Percentiles rank a stretch among this genome's conserved stretches.
These are phyloP conservation scores for Ctenoplectra terminalis DNA, from an alignment of 1,140 invertebrate genomes.

Conservation along the genomic window DNA sequence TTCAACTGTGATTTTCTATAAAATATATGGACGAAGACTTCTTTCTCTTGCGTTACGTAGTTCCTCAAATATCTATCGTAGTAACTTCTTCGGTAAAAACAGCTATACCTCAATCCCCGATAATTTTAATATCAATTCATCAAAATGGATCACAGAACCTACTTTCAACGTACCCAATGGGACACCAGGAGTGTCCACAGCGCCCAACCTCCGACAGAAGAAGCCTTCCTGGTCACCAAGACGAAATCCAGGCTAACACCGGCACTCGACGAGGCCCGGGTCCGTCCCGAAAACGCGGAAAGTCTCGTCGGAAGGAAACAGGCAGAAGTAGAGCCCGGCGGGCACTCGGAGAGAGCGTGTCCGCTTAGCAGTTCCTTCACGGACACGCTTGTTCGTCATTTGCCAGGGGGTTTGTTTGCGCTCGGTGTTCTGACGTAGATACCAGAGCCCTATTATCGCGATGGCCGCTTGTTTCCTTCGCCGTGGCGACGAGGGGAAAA, in stretches of 20 bases:
- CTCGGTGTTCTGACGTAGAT: conserved; percentile 34
- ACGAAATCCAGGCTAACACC: background rate
- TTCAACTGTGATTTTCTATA: too few relatives aligned
- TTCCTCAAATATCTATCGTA: too few relatives aligned
- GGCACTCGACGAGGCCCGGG: background rate
- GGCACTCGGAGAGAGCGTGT: conserved; percentile 1
- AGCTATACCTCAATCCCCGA: too few relatives aligned
- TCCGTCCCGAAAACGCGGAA: background rate
- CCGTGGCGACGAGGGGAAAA: background rate
- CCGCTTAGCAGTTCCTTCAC: conserved; percentile 1
- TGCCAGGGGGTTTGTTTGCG: conserved; percentile 54
- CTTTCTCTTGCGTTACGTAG: too few relatives aligned
- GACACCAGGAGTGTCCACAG: too few relatives aligned
- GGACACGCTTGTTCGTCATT: conserved; percentile 38
- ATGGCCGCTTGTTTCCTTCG: conserved; percentile 58
- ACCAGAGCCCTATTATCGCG: conserved; percentile 60
- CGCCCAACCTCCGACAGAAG: background rate
- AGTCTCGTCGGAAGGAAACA: background rate
- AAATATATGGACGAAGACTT: too few relatives aligned
- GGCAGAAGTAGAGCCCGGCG: background rate
- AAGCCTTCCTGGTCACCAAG: background rate
- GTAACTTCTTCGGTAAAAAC: too few relatives aligned
- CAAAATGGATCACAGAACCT: too few relatives aligned
- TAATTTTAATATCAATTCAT: too few relatives aligned
- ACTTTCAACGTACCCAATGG: too few relatives aligned